Evolutionary conservation across 2,113 vertebrate genomes (phyloP).

Genomic region (Odocoileus hemionus): DNA sequence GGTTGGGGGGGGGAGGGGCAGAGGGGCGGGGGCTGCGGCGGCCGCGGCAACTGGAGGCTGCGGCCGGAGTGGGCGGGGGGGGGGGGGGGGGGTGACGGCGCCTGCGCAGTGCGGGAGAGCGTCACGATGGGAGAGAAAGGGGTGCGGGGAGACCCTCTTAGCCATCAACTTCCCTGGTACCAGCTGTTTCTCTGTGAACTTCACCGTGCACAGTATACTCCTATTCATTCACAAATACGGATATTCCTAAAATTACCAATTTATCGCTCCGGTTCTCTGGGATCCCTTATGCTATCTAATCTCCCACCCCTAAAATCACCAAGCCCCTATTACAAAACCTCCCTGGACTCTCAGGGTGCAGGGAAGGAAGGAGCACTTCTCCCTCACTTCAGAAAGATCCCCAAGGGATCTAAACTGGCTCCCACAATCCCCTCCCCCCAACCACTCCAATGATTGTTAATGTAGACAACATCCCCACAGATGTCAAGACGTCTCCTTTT

Average conservation of each 20-base stretch:
- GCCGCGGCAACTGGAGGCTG: slow-evolving; percentile 45
- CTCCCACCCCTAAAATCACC: not conserved
- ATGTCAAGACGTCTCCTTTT: not conserved
- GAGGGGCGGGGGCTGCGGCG: slow-evolving; percentile 73
- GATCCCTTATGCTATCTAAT: not conserved
- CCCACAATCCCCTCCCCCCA: not conserved
- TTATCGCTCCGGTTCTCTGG: not conserved
- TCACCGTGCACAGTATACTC: not conserved
- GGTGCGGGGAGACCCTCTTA: slow-evolving; percentile 66
- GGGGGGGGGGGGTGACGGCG: slow-evolving; percentile 28
- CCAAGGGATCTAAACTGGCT: not conserved
- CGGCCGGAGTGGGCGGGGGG: not conserved
- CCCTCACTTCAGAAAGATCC: not conserved
- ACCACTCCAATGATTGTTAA: not conserved
- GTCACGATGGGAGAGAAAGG: slow-evolving; percentile 43
- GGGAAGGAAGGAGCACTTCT: not conserved
- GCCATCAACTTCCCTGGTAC: slow-evolving; percentile 34
- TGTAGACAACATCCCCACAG: not conserved
- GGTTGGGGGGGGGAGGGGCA: slow-evolving; percentile 65
- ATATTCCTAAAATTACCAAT: not conserved
- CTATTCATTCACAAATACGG: not conserved
- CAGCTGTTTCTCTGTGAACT: not conserved
- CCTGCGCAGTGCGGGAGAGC: slow-evolving; percentile 70
- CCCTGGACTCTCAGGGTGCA: not conserved
- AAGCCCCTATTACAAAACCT: not conserved